Percentiles rank a stretch among this genome's conserved stretches.
Conservation (phyloP, 2,113 vertebrate species). For the Myodes glareolus region DNA sequence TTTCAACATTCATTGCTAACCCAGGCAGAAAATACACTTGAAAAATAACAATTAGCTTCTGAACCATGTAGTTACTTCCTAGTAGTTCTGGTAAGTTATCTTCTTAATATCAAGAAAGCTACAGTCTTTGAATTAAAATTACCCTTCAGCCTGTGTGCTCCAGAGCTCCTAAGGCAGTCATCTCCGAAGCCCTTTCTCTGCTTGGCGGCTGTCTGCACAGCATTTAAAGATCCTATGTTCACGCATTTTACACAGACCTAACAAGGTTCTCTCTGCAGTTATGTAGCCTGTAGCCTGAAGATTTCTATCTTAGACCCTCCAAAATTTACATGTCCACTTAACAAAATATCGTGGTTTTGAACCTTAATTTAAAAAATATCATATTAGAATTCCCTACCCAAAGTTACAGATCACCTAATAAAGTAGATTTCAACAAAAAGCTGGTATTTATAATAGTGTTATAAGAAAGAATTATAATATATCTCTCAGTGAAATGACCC, state of each 20-base stretch:
- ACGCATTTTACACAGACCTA: conserved; percentile 44
- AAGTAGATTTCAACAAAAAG: neutral
- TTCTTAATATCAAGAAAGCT: conserved; percentile 64
- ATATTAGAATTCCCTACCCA: neutral
- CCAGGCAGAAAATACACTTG: conserved; percentile 55
- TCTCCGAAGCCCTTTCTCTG: conserved; percentile 69
- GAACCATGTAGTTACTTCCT: conserved; percentile 37
- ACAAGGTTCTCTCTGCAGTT: conserved; percentile 52
- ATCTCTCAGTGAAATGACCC: neutral
- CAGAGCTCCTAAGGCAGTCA: conserved; percentile 59
- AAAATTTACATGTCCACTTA: conserved; percentile 53
- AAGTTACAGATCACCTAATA: neutral
- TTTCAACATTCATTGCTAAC: conserved; percentile 46
- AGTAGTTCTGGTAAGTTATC: conserved; percentile 39
- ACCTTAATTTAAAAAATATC: conserved; percentile 49
- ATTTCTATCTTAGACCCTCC: conserved; percentile 56
- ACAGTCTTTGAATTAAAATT: conserved; percentile 66
- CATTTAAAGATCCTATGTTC: conserved; percentile 9
- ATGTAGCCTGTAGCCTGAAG: neutral
- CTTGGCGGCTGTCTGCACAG: conserved; percentile 17
- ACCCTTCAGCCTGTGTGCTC: conserved; percentile 5
- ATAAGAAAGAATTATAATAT: neutral
- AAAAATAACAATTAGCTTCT: conserved; percentile 51
- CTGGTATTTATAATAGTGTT: neutral
- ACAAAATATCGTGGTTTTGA: conserved; percentile 19